A percentile compares a stretch with the other conserved stretches of the same genome.
Conservation (phyloP, 2,797 vertebrate genomes). For the Oryzias dopingdopingensis region DNA sequence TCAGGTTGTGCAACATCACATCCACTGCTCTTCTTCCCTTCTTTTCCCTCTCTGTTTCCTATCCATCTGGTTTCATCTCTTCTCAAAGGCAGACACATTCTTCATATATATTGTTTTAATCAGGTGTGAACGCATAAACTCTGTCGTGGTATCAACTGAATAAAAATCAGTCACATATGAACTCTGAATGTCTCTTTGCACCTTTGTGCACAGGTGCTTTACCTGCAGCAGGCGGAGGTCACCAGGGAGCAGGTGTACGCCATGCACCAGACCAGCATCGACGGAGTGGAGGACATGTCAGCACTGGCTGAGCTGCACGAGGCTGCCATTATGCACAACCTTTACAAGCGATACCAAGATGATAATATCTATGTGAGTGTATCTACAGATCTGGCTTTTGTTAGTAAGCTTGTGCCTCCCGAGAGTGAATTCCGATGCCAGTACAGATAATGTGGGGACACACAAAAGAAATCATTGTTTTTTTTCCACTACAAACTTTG, state of each 20-base stretch:
- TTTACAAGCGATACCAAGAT: conserved; percentile 86
- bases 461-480: too few relatives aligned
- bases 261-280: conserved; percentile 87
- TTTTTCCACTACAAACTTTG: too few relatives aligned
- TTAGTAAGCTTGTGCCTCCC: conserved; percentile 19
- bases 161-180: neutral
- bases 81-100: conserved; percentile 4
- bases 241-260: conserved; percentile 83
- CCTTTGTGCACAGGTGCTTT: conserved; percentile 75
- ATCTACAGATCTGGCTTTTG: neutral
- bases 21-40: conserved; percentile 14
- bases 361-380: conserved; percentile 88
- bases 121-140: neutral
- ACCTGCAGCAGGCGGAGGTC: conserved; percentile 78
- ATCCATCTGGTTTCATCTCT: neutral
- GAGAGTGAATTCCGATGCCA: neutral
- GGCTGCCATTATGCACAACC: conserved; percentile 91
- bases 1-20: conserved; percentile 45
- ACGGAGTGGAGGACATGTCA: conserved; percentile 94
- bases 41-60: neutral
- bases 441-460: too few relatives aligned
- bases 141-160: neutral
- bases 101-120: neutral
- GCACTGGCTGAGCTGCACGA: conserved; percentile 87
- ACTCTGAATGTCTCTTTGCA: neutral